phyloP scores from a whole-genome alignment of 2,113 vertebrate species.

The Oxyura jamaicensis region DNA sequence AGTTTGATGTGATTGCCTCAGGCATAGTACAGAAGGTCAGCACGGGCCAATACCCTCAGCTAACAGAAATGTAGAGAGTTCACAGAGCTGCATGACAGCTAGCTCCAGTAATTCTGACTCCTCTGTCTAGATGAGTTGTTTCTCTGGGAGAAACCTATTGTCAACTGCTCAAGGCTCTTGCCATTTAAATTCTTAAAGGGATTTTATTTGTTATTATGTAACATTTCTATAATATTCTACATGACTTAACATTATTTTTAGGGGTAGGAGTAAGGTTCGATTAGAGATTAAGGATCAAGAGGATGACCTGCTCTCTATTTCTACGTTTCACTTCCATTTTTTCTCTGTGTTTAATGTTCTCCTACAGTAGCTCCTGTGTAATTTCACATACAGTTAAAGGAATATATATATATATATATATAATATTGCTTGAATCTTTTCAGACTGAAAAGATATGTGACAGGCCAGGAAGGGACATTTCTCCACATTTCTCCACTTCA shows the following conservation, averaged over 20 bases:
- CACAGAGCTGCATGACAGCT: conserved; percentile 32
- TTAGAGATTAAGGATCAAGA: conserved; percentile 24
- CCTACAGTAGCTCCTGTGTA: background rate
- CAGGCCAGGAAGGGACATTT: background rate
- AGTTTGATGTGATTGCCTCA: conserved; percentile 67
- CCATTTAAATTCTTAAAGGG: conserved; percentile 49
- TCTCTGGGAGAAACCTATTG: conserved; percentile 35
- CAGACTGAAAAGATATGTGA: background rate
- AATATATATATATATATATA: background rate
- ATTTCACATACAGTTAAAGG: conserved; percentile 5
- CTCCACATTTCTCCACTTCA: background rate
- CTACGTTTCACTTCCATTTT: background rate
- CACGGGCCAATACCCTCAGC: conserved; percentile 28
- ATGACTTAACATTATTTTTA: conserved; percentile 56
- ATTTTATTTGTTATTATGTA: conserved; percentile 55
- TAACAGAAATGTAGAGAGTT: conserved; percentile 44
- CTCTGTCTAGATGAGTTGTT: conserved; percentile 46
- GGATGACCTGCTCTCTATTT: background rate
- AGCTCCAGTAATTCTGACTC: conserved; percentile 58
- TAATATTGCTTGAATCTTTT: background rate
- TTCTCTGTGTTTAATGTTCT: background rate
- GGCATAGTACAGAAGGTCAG: conserved; percentile 49
- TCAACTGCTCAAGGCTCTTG: conserved; percentile 42
- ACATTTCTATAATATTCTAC: conserved; percentile 43
- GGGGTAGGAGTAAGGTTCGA: background rate